Percentiles rank a stretch among this genome's conserved stretches.
These are phyloP conservation scores for Mohoua ochrocephala DNA, from an alignment of 2,113 vertebrate species.

Conservation along the genomic window DNA sequence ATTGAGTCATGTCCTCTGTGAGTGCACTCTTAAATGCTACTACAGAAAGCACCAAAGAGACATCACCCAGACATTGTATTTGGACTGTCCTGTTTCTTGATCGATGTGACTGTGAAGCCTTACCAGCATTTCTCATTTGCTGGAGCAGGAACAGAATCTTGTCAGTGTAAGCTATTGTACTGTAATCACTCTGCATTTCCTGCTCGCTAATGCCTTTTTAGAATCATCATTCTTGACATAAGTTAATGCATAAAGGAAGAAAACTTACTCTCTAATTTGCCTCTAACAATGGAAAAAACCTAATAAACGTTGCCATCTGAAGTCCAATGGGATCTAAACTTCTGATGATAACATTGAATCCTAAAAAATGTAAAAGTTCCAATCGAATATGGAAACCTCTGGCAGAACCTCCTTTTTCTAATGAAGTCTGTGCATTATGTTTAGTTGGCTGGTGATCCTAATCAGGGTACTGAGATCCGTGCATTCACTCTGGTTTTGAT, in stretches of 20 bases:
- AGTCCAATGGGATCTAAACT: conserved; percentile 26
- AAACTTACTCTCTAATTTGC: not conserved
- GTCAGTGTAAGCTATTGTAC: not conserved
- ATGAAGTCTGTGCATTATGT: conserved; percentile 35
- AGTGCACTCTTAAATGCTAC: not conserved
- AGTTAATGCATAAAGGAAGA: not conserved
- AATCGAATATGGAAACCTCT: conserved; percentile 40
- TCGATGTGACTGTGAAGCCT: not conserved
- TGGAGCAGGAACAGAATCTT: not conserved
- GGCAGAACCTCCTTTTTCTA: conserved; percentile 48
- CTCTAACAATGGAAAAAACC: conserved; percentile 5
- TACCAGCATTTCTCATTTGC: not conserved
- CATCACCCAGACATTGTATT: not conserved
- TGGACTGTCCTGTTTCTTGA: not conserved
- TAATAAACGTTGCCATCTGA: conserved; percentile 31
- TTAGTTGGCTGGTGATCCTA: conserved; percentile 46
- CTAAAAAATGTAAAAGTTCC: conserved; percentile 29
- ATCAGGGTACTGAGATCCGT: conserved; percentile 33
- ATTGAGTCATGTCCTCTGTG: not conserved
- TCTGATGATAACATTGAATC: conserved; percentile 49
- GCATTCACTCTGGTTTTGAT: conserved; percentile 62
- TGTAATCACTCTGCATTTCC: conserved; percentile 17
- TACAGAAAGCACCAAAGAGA: not conserved
- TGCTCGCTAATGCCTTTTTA: not conserved
- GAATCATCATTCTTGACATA: conserved; percentile 15